Evolutionary conservation across 2,888 invertebrate genomes (phyloP), one percentile per base, ranked within the genome.

Genomic region (Diloba caeruleocephala): DNA sequence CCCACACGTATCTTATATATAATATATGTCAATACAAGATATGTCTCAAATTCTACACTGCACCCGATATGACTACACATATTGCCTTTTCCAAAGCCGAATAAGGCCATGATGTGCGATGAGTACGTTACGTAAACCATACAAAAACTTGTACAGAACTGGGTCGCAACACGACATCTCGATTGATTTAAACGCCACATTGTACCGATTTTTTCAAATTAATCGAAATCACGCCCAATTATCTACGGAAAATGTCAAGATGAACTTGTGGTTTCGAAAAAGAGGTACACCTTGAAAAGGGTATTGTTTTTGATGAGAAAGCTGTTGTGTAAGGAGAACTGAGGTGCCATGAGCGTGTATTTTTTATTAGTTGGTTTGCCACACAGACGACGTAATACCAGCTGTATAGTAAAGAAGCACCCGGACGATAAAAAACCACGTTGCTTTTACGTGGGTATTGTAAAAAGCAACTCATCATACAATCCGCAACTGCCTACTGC

Each of bases 191-290:
- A 68, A 34, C 28, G 31, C 52, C 41, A 66, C 68, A 57, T 34
- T 50, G 46, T 37, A 51, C 25, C 41, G 46, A 57, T 54, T 69
- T 70, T 71, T 65, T 69, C 60, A 65, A 76, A 79, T 74, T 66
- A 75, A 71, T 58, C 64, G 62, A 53, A 74, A 67, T 61, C 61
- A 64, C 66, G 49, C 48, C 57, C 61, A 73, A 76, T 76, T 73
- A 69, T 50, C 45, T 44, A 42, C 56, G 61, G 56, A 55, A 76
- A 82, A 82, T 82, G 82, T 82, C 82, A 82, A 82, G 82, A 74
- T 70, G 71, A 80, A 78, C 81, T 56, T 66, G 80, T 74, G 66
- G 53, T 65, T 67, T 62, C 62, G 45, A 63, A 71, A 72, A 74
- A 74, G 58, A 38, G 29, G 72, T 53, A 57, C 13, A 14, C 74